phyloP scores from a whole-genome alignment of 2,797 vertebrate species.

The Capromys pilorides region DNA sequence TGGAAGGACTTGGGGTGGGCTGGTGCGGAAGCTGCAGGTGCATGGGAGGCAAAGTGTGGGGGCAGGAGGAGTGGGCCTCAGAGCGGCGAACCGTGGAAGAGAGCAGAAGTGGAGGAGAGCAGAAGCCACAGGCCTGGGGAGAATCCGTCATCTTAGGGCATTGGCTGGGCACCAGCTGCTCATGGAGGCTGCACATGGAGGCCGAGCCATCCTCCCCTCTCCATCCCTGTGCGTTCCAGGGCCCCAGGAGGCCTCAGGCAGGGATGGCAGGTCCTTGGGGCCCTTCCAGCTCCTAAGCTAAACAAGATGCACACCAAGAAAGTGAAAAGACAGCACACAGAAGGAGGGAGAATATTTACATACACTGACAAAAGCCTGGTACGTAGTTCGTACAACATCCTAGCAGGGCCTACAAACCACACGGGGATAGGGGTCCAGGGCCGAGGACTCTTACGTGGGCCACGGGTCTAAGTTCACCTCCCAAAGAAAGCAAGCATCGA shows the following conservation, averaged over 20 bases:
- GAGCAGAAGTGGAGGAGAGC: neutral
- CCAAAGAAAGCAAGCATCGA: neutral
- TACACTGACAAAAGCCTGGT: too few species aligned
- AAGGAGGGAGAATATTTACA: neutral
- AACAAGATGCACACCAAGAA: neutral
- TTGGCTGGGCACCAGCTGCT: neutral
- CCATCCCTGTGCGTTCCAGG: neutral
- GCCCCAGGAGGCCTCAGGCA: neutral
- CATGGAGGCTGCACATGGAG: too few species aligned
- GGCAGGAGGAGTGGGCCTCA: neutral
- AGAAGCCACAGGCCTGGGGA: neutral
- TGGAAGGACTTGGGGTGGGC: neutral
- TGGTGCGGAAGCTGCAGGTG: too few species aligned
- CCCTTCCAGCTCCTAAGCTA: neutral
- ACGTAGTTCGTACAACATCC: too few species aligned
- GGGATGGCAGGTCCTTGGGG: neutral
- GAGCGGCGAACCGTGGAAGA: neutral
- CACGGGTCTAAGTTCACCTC: neutral
- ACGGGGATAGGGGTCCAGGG: neutral
- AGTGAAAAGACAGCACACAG: neutral
- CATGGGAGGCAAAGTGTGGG: neutral
- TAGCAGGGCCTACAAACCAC: neutral
- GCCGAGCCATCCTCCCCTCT: too few species aligned
- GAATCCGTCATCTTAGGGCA: neutral
- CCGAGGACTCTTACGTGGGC: neutral